Base-by-base conservation (phyloP, 2,797 vertebrate species). In the Lagorchestes hirsutus region DNA sequence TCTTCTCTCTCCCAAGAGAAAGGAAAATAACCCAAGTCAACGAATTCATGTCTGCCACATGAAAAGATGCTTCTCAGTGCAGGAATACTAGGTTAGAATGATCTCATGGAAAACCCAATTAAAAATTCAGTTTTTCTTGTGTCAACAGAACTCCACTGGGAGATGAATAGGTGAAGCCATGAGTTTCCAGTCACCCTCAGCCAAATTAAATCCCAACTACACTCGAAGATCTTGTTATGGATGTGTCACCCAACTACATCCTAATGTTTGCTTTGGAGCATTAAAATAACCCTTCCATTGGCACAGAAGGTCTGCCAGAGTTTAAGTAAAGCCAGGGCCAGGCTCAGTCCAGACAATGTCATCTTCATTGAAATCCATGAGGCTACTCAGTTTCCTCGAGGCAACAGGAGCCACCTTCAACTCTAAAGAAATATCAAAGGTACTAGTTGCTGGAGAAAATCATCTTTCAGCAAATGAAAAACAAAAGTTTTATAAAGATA, bases 101-200 rank as follows among this genome's bases (percentile, higher is more conserved):
- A 97, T 93, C 55, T 96, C 95, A 98, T 94, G 87, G 93, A 98
- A 98, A 98, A 97, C 0, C 11, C 96, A 54, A 92, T 94, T 93
- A 95, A 98, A 96, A 94, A 54, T 90, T 97, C 14, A 11, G 54
- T 10, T 46, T 90, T 95, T 90, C 96, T 0, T 34, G 95, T 16
- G 59, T 90, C 82, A 97, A 96, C 92, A 98, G 62, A 62, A 95
- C 54, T 97, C 95, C 92, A 92, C 52, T 54, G n/a, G 56, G 91
- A 96, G 12, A 92, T 93, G 96, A 98, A 98, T 8, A 96, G 57
- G 54, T 62, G 54, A 98, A 98, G n/a, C 22, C 96, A 91, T 93
- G 93, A 96, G 91, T 95, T 97, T 97, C 96, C 90, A 97, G 94
- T 82, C 55, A 96, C 40, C 91, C 1, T 1, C 90, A 91, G 98